Percentiles rank a stretch among this genome's conserved stretches.
phyloP scores from a whole-genome alignment of 2,113 vertebrate species.

The Pollimyrus isidori region DNA sequence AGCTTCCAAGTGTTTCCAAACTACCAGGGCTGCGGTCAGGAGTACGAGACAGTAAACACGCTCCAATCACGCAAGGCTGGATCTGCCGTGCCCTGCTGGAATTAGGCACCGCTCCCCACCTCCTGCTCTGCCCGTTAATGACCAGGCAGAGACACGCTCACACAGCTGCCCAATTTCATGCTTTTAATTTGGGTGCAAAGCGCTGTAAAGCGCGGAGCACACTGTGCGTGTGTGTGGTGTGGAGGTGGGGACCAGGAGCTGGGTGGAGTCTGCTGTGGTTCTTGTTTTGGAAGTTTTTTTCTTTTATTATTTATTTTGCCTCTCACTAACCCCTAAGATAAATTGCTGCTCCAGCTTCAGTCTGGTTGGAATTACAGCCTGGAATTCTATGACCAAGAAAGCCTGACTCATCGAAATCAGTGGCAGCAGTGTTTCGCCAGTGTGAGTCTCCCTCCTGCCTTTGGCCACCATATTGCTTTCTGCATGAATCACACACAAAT shows the following conservation, averaged over 20 bases:
- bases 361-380: constrained; percentile 44
- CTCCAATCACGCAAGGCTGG: constrained; percentile 59
- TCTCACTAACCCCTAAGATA: constrained; percentile 44
- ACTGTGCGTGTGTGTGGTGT: constrained; percentile 10
- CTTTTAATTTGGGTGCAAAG: constrained; percentile 46
- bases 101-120: constrained; percentile 46
- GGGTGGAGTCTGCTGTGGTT: constrained; percentile 32
- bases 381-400: not conserved
- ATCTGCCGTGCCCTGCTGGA: constrained; percentile 54
- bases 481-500: not conserved
- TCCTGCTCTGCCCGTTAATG: constrained; percentile 48
- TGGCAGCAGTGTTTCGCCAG: not conserved
- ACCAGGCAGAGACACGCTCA: constrained; percentile 38
- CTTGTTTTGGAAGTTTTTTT: constrained; percentile 37
- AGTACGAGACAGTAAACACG: constrained; percentile 53
- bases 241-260: constrained; percentile 17
- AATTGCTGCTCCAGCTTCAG: constrained; percentile 53
- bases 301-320: constrained; percentile 23
- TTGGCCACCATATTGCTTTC: not conserved
- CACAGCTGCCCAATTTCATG: constrained; percentile 53
- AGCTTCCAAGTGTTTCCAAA: constrained; percentile 63
- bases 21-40: constrained; percentile 44
- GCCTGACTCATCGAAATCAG: not conserved
- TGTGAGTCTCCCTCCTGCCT: not conserved
- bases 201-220: constrained; percentile 34